These are phyloP conservation scores for Steinernema scapterisci DNA, from an alignment of 2,888 invertebrate species.

Conservation along the genomic window DNA sequence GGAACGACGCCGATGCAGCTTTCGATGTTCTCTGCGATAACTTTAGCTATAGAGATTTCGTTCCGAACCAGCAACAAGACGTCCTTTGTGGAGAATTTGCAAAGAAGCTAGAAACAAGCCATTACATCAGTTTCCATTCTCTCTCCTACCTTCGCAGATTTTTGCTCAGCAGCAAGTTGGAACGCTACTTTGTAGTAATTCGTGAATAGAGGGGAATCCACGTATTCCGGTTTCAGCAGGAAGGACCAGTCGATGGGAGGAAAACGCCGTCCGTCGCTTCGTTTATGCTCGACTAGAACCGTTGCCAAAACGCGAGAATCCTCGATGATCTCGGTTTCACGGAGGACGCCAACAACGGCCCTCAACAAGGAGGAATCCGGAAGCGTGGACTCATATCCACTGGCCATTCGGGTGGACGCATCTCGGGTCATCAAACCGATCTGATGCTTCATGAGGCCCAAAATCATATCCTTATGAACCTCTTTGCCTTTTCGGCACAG, in stretches of 20 bases:
- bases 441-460: background rate
- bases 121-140: background rate
- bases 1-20: background rate
- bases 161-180: background rate
- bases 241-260: slow-evolving; percentile 2
- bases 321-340: background rate
- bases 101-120: background rate
- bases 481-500: background rate
- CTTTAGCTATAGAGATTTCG: background rate
- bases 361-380: background rate
- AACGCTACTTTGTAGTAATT: background rate
- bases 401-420: background rate
- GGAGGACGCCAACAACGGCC: background rate
- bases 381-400: background rate
- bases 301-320: background rate
- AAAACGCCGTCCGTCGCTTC: background rate
- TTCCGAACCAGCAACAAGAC: background rate
- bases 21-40: background rate
- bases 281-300: background rate
- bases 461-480: background rate
- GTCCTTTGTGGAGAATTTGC: background rate
- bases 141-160: background rate
- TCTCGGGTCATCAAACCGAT: background rate
- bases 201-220: background rate
- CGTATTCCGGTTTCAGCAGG: background rate